Evolutionary conservation across 2,888 invertebrate species (phyloP).

Genomic region (Tetranychus truncatus): DNA sequence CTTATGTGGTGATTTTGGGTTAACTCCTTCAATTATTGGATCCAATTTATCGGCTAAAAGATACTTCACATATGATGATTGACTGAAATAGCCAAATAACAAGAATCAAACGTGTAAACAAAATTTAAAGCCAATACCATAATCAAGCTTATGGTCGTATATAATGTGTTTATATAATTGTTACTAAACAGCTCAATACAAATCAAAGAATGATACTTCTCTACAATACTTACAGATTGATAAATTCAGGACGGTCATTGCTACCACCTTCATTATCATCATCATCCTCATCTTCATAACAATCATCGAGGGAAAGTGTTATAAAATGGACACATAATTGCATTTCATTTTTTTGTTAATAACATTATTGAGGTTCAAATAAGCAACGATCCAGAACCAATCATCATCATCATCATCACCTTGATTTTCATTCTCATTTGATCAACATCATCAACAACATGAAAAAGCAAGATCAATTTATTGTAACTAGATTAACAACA

Average conservation of each 20-base stretch:
- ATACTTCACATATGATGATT: too few relatives aligned
- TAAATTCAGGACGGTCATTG: too few relatives aligned
- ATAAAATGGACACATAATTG: not conserved
- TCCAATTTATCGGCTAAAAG: too few relatives aligned
- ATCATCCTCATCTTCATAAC: not conserved
- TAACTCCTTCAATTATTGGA: constrained; percentile 38
- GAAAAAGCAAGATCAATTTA: not conserved
- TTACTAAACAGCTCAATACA: too few relatives aligned
- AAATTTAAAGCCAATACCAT: too few relatives aligned
- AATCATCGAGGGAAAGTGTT: not conserved
- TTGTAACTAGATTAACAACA: not conserved
- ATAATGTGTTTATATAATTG: too few relatives aligned
- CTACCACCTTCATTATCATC: not conserved
- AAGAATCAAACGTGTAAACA: too few relatives aligned
- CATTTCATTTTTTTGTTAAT: not conserved
- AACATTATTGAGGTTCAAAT: not conserved
- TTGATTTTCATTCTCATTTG: not conserved
- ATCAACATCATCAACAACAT: not conserved
- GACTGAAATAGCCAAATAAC: too few relatives aligned
- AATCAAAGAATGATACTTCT: too few relatives aligned
- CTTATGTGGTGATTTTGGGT: constrained; percentile 37
- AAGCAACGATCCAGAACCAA: not conserved
- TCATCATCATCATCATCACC: not conserved
- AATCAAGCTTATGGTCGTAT: too few relatives aligned
- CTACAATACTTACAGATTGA: too few relatives aligned